Conservation (phyloP, 2,113 vertebrate genomes). For the Typhlomys cinereus region DNA sequence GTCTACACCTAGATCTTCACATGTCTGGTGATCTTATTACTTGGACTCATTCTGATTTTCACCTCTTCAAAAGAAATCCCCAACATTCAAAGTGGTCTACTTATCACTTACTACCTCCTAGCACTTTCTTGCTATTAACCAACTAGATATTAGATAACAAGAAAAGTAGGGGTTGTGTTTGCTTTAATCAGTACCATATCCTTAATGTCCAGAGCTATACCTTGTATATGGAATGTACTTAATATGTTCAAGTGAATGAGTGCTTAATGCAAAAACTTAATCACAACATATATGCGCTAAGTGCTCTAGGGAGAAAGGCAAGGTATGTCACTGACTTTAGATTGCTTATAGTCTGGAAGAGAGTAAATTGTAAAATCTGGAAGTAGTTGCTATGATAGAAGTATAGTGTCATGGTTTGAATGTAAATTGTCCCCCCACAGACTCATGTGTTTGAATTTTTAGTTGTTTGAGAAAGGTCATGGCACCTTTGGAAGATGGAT, state of each 20-base stretch:
- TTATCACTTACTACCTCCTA: not conserved
- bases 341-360: slow-evolving; percentile 7
- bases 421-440: too few relatives aligned
- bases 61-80: not conserved
- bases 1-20: not conserved
- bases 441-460: too few relatives aligned
- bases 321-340: not conserved
- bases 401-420: too few relatives aligned
- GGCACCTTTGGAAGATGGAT: too few relatives aligned
- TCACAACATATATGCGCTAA: not conserved
- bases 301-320: slow-evolving; percentile 40
- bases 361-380: not conserved
- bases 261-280: slow-evolving; percentile 25
- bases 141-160: slow-evolving; percentile 8
- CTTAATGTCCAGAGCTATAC: not conserved
- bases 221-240: not conserved
- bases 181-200: not conserved
- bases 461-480: too few relatives aligned
- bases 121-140: slow-evolving; percentile 26
- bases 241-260: slow-evolving; percentile 18
- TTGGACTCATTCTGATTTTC: slow-evolving; percentile 51
- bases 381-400: not conserved
- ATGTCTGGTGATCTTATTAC: not conserved
- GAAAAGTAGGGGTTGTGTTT: slow-evolving; percentile 18
- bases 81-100: not conserved